Conservation (phyloP, 1,140 invertebrate genomes). For the Tetragnatha versicolor region DNA sequence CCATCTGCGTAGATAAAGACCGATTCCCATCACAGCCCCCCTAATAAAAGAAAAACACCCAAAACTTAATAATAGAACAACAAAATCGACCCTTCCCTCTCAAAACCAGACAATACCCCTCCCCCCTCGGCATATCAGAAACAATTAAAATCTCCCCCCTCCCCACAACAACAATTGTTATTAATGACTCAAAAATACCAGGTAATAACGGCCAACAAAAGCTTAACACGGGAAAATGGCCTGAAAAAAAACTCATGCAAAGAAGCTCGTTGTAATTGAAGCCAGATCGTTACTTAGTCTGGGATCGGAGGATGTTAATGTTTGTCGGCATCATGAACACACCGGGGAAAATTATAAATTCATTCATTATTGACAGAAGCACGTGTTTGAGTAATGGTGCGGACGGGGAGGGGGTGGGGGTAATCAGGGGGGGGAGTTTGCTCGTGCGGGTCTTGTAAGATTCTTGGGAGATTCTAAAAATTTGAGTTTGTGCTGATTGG, state of each 20-base stretch:
- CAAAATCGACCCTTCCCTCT: too few species aligned
- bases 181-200: conserved; percentile 39
- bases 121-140: conserved; percentile 7
- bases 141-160: conserved; percentile 24
- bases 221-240: not conserved
- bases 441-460: too few species aligned
- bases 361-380: conserved; percentile 48
- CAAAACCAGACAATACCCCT: not conserved
- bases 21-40: too few species aligned
- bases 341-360: conserved; percentile 47
- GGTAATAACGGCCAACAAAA: conserved; percentile 27
- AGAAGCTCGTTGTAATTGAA: conserved; percentile 27
- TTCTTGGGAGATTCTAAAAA: too few species aligned
- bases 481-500: too few species aligned
- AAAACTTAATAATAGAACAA: too few species aligned
- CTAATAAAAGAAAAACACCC: too few species aligned
- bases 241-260: not conserved
- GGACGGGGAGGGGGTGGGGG: conserved; percentile 11
- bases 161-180: conserved; percentile 19
- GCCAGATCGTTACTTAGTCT: conserved; percentile 35
- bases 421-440: too few species aligned
- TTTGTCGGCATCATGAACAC: conserved; percentile 47
- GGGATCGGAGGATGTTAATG: conserved; percentile 37
- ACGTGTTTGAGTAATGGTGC: conserved; percentile 44
- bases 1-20: too few species aligned